phyloP scores from a whole-genome alignment of 2,113 vertebrate genomes.

The Salminus brasiliensis region DNA sequence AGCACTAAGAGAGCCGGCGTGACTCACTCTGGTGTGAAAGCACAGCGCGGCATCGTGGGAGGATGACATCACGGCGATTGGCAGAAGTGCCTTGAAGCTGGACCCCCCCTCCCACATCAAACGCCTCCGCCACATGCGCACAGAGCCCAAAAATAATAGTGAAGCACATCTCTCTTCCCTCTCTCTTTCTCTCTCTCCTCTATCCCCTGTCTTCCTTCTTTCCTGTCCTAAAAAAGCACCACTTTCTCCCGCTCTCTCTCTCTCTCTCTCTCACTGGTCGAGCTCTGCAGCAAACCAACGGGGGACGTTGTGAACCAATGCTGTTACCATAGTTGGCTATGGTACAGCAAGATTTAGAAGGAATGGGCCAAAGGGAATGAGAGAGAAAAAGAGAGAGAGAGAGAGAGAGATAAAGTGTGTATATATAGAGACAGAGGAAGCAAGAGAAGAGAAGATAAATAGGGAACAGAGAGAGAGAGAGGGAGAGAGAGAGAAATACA shows the following conservation, averaged over 20 bases:
- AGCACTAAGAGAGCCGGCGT: conserved; percentile 55
- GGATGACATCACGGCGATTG: conserved; percentile 77
- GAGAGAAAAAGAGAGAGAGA: not conserved
- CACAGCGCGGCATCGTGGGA: conserved; percentile 70
- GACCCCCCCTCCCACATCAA: conserved; percentile 49
- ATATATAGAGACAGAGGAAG: not conserved
- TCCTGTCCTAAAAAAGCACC: conserved; percentile 3
- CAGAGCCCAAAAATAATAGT: conserved; percentile 49
- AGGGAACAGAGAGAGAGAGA: not conserved
- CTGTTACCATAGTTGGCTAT: conserved; percentile 27
- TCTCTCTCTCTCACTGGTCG: not conserved
- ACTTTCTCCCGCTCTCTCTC: not conserved
- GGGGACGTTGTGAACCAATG: conserved; percentile 29
- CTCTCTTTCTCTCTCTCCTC: not conserved
- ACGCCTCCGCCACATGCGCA: conserved; percentile 47
- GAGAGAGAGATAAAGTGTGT: not conserved
- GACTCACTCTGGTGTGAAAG: conserved; percentile 75
- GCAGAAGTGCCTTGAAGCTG: conserved; percentile 68
- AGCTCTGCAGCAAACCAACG: conserved; percentile 18
- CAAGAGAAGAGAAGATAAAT: not conserved
- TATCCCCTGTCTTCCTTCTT: too few relatives aligned
- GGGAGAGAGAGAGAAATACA: not conserved
- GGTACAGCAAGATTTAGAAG: conserved; percentile 41
- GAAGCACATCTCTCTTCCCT: conserved; percentile 19
- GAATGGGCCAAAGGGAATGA: conserved; percentile 8